These are phyloP conservation scores for Poeciliopsis occidentalis DNA, from an alignment of 2,113 vertebrate species.

Conservation along the genomic window DNA sequence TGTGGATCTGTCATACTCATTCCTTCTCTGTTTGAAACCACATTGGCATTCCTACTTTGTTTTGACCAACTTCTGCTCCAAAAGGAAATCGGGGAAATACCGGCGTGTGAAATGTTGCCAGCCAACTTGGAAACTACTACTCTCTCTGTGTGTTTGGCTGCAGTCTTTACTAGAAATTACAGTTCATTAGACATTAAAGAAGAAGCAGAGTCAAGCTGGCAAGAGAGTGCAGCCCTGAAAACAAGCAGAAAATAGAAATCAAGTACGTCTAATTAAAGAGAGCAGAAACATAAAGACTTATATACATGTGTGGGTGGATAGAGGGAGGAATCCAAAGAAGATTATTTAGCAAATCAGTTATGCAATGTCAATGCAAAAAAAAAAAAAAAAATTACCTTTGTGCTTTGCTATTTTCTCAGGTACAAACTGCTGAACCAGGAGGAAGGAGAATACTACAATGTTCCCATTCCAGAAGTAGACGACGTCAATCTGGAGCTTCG, in stretches of 20 bases:
- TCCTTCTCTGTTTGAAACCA: not conserved
- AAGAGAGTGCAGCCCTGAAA: not conserved
- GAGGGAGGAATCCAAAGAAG: not conserved
- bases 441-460: conserved; percentile 96
- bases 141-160: not conserved
- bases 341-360: not conserved
- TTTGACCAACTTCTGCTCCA: conserved; percentile 23
- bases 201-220: not conserved
- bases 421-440: conserved; percentile 96
- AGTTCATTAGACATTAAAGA: conserved; percentile 5
- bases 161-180: not conserved
- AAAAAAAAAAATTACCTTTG: not conserved
- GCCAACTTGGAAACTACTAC: not conserved
- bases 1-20: not conserved
- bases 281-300: not conserved
- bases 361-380: not conserved
- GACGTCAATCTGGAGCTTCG: conserved; percentile 90
- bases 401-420: conserved; percentile 69
- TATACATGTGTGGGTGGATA: not conserved
- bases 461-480: conserved; percentile 92
- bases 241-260: not conserved
- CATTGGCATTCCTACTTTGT: conserved; percentile 39
- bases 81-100: conserved; percentile 23
- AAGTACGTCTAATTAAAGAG: not conserved
- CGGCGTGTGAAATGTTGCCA: conserved; percentile 3